Conservation (phyloP, 2,888 invertebrate genomes). For the Aporophyla lueneburgensis region DNA sequence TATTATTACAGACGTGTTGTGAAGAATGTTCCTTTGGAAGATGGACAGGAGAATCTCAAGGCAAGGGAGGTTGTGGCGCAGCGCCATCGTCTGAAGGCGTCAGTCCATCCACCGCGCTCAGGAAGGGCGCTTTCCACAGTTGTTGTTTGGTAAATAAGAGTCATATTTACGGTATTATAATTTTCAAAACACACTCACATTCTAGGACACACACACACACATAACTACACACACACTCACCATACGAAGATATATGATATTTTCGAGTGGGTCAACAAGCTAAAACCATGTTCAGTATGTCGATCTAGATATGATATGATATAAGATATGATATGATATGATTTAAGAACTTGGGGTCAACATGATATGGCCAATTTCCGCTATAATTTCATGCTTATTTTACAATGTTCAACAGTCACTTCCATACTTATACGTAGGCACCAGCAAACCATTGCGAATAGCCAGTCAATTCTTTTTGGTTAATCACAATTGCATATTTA, state of each 20-base stretch:
- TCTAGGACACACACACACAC: too few species aligned
- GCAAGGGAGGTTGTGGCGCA: constrained; percentile 74
- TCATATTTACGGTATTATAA: neutral
- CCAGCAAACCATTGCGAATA: too few species aligned
- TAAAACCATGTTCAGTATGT: neutral
- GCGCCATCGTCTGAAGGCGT: constrained; percentile 68
- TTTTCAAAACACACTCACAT: neutral
- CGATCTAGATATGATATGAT: neutral
- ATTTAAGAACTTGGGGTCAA: neutral
- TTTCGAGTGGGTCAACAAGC: neutral
- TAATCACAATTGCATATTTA: too few species aligned
- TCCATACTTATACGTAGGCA: too few species aligned
- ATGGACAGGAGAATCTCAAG: constrained; percentile 78
- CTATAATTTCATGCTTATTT: too few species aligned
- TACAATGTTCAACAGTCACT: too few species aligned
- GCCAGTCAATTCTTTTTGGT: too few species aligned
- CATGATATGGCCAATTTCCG: neutral
- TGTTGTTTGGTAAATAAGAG: constrained; percentile 82
- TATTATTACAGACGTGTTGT: constrained; percentile 77
- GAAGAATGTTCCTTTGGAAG: constrained; percentile 84
- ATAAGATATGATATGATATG: too few species aligned
- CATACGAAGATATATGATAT: too few species aligned
- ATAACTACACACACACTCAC: too few species aligned
- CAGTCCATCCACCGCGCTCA: constrained; percentile 71
- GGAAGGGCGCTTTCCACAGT: constrained; percentile 78